phyloP scores from a whole-genome alignment of 2,888 invertebrate genomes.

The Rotaria sp. region DNA sequence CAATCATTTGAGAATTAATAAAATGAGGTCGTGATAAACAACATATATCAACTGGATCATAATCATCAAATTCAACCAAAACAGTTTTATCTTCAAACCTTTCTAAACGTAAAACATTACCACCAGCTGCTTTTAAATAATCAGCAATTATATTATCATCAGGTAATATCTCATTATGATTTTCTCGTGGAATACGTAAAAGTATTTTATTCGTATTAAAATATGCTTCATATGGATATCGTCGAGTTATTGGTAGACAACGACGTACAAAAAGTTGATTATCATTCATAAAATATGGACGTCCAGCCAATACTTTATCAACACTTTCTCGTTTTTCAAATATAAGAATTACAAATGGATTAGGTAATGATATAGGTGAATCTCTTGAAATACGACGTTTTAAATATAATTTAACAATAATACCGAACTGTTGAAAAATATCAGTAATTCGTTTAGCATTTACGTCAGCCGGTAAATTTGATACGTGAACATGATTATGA shows the following conservation, averaged over 20 bases:
- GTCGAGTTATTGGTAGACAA: not conserved
- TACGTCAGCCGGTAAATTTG: not conserved
- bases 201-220: not conserved
- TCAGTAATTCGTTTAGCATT: not conserved
- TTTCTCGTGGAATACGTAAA: not conserved
- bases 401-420: not conserved
- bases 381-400: not conserved
- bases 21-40: not conserved
- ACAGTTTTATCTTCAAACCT: not conserved
- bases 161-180: not conserved
- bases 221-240: not conserved
- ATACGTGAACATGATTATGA: not conserved
- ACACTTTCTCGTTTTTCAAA: not conserved
- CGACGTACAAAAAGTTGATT: not conserved
- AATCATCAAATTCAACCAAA: conserved; percentile 24
- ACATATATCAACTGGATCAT: not conserved
- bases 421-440: not conserved
- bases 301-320: not conserved
- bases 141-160: not conserved
- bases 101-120: not conserved
- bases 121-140: not conserved
- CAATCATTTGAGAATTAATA: not conserved
- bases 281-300: not conserved
- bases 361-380: not conserved
- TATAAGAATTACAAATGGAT: not conserved